Conservation (phyloP, 2,888 invertebrate genomes). For the Erebia aethiops region DNA sequence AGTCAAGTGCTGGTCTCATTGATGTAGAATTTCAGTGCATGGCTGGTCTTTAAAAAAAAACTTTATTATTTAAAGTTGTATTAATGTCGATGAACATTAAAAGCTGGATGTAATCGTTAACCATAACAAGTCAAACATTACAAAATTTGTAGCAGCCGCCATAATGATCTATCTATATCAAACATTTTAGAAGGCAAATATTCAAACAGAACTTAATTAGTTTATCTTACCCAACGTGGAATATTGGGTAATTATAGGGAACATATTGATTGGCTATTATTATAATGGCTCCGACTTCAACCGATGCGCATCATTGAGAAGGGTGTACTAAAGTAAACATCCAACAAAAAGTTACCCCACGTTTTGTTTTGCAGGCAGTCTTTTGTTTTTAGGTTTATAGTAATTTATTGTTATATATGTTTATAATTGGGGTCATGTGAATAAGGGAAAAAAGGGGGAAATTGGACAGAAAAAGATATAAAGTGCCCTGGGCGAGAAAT, state of each 20-base stretch:
- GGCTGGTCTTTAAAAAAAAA: too few relatives aligned
- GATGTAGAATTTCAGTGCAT: too few relatives aligned
- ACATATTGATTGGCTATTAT: slow-evolving; percentile 76
- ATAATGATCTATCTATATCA: slow-evolving; percentile 70
- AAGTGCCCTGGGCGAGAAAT: too few relatives aligned
- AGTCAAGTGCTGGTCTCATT: too few relatives aligned
- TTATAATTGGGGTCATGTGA: background rate
- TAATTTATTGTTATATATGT: slow-evolving; percentile 10
- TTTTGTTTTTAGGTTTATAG: slow-evolving; percentile 42
- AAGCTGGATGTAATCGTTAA: slow-evolving; percentile 27
- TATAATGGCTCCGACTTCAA: slow-evolving; percentile 70
- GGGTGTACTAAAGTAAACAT: slow-evolving; percentile 56
- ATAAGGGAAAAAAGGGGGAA: background rate
- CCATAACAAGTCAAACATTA: slow-evolving; percentile 31
- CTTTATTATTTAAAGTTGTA: background rate
- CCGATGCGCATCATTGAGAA: slow-evolving; percentile 64
- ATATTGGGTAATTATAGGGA: slow-evolving; percentile 67
- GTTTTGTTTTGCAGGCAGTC: slow-evolving; percentile 65
- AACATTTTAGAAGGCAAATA: slow-evolving; percentile 77
- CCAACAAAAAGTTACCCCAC: slow-evolving; percentile 45
- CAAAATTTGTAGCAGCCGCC: slow-evolving; percentile 57
- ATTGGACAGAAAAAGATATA: too few relatives aligned
- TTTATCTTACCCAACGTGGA: slow-evolving; percentile 63
- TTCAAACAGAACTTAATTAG: slow-evolving; percentile 75
- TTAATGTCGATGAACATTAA: slow-evolving; percentile 19